Conservation (phyloP, 2,797 vertebrate species). For the Linurgus olivaceus region DNA sequence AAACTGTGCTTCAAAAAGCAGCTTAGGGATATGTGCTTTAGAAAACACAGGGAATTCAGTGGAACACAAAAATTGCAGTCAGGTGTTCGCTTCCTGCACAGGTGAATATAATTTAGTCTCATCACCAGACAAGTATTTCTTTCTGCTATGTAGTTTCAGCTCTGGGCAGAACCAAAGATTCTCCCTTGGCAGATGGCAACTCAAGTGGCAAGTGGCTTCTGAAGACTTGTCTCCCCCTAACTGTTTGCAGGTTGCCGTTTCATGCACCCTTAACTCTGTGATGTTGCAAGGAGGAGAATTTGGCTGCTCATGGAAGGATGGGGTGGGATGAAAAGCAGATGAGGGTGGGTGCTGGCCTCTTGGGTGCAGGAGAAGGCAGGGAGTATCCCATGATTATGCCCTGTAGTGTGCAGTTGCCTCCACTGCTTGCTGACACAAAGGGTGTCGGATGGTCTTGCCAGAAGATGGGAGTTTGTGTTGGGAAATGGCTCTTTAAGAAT, state of each 20-base stretch:
- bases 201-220: neutral
- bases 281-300: neutral
- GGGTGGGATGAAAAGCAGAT: neutral
- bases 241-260: fast-evolving
- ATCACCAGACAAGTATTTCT: neutral
- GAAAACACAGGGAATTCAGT: fast-evolving
- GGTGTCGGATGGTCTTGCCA: neutral
- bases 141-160: fast-evolving
- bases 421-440: neutral
- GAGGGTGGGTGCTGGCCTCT: neutral
- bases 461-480: neutral
- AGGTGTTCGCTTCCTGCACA: neutral
- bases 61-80: neutral
- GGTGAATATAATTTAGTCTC: neutral
- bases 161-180: neutral
- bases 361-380: neutral
- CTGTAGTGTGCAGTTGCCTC: neutral
- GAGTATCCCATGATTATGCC: neutral
- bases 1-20: neutral
- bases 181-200: neutral
- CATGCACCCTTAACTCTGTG: neutral
- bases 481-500: neutral
- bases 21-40: neutral
- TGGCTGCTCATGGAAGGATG: neutral
- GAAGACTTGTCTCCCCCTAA: neutral